phyloP scores from a whole-genome alignment of 2,888 invertebrate genomes.

The Eupithecia subumbrata region DNA sequence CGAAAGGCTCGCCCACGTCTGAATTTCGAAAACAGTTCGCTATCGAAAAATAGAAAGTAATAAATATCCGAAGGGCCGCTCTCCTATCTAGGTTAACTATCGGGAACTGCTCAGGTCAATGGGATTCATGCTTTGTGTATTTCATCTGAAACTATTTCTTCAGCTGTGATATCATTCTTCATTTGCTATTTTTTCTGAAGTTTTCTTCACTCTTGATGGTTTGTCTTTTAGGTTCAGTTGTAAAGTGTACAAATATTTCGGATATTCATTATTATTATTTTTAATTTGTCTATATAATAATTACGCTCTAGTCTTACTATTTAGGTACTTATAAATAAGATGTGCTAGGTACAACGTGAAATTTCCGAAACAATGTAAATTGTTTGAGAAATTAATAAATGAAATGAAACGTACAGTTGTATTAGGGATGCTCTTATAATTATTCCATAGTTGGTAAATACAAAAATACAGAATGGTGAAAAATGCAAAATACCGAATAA shows the following conservation, averaged over 20 bases:
- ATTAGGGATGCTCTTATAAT: background rate
- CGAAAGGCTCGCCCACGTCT: conserved; percentile 76
- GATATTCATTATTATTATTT: no score
- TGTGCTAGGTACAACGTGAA: no score
- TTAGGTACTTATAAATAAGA: no score
- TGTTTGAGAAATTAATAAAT: no score
- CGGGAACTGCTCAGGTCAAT: conserved; percentile 51
- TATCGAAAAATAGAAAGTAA: conserved; percentile 83
- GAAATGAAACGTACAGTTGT: no score
- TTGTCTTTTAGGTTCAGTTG: background rate
- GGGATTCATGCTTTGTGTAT: conserved; percentile 44
- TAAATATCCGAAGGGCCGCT: conserved; percentile 77
- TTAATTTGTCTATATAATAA: no score
- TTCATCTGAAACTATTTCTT: conserved; percentile 24
- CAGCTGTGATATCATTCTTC: conserved; percentile 9
- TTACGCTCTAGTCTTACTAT: no score
- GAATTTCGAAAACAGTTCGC: conserved; percentile 71
- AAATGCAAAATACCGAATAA: background rate
- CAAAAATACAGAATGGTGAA: no score
- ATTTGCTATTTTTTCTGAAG: background rate
- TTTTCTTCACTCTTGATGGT: background rate
- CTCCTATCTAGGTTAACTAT: conserved; percentile 75
- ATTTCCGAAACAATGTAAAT: no score
- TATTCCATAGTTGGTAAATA: background rate
- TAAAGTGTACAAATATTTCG: no score